These are phyloP conservation scores for Lysandra bellargus DNA, from an alignment of 2,888 invertebrate species.

Conservation along the genomic window DNA sequence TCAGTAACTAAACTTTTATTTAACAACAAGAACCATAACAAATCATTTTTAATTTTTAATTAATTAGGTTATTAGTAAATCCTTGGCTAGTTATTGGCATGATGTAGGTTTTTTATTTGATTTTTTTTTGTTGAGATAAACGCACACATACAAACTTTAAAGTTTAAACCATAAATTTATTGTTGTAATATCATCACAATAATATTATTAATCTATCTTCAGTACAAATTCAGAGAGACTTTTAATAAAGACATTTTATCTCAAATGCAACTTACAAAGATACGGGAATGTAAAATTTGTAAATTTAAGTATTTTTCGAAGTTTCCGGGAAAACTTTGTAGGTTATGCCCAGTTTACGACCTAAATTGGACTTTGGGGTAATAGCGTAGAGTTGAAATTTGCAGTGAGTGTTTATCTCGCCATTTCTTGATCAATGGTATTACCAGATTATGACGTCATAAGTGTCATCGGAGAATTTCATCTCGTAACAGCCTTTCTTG, in stretches of 20 bases:
- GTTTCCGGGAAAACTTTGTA: not conserved
- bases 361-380: not conserved
- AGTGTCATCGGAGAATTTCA: too few relatives aligned
- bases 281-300: not conserved
- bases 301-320: not conserved
- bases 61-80: too few relatives aligned
- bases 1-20: too few relatives aligned
- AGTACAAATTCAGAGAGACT: not conserved
- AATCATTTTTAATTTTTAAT: too few relatives aligned
- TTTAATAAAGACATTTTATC: constrained; percentile 6
- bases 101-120: too few relatives aligned
- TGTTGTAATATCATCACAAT: not conserved
- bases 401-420: not conserved
- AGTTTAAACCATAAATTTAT: not conserved
- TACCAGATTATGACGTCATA: not conserved
- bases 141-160: too few relatives aligned
- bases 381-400: not conserved
- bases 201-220: not conserved
- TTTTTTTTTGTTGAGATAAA: too few relatives aligned
- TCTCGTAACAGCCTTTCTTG: too few relatives aligned
- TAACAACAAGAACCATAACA: too few relatives aligned
- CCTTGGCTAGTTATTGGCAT: too few relatives aligned
- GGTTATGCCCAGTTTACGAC: not conserved
- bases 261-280: not conserved
- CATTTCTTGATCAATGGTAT: not conserved